A percentile compares a stretch with the other conserved stretches of the same genome.
These are phyloP conservation scores for Zalophus californianus DNA, from an alignment of 2,797 vertebrate species.

Conservation along the genomic window DNA sequence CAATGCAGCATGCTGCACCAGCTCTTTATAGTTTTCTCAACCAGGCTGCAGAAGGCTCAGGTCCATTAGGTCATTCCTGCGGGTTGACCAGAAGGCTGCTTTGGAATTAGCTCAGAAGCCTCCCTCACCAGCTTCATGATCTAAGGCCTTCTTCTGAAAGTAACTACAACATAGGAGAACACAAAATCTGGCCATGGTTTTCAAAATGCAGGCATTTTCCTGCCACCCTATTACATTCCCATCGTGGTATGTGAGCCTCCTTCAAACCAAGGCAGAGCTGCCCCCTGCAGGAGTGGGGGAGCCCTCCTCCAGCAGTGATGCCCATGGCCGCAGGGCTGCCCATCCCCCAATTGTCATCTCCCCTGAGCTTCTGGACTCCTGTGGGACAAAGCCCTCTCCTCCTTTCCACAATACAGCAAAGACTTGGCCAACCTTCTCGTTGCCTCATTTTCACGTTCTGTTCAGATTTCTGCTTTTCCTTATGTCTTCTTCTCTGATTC, in stretches of 20 bases:
- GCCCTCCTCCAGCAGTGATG: accelerated
- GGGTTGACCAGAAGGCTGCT: not conserved
- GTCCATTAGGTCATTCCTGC: not conserved
- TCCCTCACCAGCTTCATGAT: not conserved
- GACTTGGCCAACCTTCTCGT: not conserved
- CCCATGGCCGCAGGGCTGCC: not conserved
- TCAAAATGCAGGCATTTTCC: not conserved
- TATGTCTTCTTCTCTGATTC: not conserved
- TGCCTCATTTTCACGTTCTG: not conserved
- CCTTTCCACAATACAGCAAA: not conserved
- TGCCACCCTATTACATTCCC: accelerated
- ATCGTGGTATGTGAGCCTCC: not conserved
- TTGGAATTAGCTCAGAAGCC: not conserved
- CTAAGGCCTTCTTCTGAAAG: not conserved
- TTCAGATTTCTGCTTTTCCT: not conserved
- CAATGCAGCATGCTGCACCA: not conserved
- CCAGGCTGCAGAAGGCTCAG: not conserved
- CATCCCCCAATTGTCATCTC: not conserved
- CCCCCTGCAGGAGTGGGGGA: not conserved
- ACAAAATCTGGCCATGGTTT: not conserved
- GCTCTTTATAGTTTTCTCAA: not conserved
- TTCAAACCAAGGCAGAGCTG: not conserved
- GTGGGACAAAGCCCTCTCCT: not conserved
- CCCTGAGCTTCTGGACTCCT: not conserved
- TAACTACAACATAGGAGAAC: not conserved